phyloP scores from a whole-genome alignment of 2,113 vertebrate genomes.

The Menura novaehollandiae region DNA sequence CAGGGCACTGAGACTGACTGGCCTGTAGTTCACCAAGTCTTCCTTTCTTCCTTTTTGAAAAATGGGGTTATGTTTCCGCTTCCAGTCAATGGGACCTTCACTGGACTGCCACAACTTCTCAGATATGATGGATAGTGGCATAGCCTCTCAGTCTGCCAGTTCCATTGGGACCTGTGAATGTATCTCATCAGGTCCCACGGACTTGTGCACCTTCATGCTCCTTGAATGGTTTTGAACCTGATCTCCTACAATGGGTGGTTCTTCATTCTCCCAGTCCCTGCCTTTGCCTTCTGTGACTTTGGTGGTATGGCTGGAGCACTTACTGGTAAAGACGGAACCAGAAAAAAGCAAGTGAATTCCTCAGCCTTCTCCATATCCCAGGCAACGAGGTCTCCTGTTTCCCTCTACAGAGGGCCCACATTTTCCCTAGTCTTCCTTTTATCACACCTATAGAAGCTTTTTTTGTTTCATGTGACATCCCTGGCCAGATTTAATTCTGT shows the following conservation, averaged over 20 bases:
- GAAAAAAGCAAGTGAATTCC: neutral
- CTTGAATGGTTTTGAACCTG: neutral
- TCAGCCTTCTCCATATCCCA: neutral
- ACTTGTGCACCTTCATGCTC: neutral
- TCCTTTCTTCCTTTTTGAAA: neutral
- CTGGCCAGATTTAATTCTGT: neutral
- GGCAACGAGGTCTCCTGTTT: neutral
- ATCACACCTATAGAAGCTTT: neutral
- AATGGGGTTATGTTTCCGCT: neutral
- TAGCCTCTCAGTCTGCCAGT: neutral
- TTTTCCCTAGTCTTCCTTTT: neutral
- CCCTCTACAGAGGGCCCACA: neutral
- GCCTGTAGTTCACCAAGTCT: neutral
- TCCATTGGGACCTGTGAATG: neutral
- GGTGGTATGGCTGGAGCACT: neutral
- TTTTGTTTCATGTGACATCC: neutral
- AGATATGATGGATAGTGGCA: neutral
- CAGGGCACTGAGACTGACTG: neutral
- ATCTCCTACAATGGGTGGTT: neutral
- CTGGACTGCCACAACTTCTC: neutral
- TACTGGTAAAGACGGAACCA: neutral
- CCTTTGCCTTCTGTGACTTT: neutral
- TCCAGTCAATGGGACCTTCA: neutral
- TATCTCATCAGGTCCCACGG: neutral
- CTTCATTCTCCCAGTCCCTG: neutral